phyloP scores from a whole-genome alignment of 2,797 vertebrate genomes.

The Astyanax mexicanus region DNA sequence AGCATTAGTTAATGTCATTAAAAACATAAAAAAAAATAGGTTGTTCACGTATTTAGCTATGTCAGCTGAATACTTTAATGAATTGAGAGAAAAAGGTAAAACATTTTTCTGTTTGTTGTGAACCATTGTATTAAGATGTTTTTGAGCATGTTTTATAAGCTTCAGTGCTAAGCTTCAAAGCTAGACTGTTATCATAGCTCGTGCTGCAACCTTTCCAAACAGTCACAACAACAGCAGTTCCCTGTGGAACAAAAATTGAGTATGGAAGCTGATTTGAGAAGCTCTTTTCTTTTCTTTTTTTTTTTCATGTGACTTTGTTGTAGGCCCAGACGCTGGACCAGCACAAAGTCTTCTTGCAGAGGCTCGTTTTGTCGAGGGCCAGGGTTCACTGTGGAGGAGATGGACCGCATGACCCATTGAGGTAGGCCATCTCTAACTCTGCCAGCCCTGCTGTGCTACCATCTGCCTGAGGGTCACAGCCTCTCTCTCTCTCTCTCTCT shows the following conservation, averaged over 20 bases:
- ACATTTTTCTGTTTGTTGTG: no score
- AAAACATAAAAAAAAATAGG: no score
- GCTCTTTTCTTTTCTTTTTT: neutral
- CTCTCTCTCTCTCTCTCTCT: slow-evolving; percentile 31
- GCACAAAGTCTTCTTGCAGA: slow-evolving; percentile 46
- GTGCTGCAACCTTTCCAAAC: neutral
- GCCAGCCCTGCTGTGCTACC: slow-evolving; percentile 66
- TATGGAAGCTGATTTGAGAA: neutral
- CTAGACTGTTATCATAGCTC: neutral
- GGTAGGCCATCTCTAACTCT: slow-evolving; percentile 54
- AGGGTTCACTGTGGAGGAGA: slow-evolving; percentile 56
- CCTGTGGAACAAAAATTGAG: neutral
- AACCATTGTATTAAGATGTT: neutral
- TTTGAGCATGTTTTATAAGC: neutral
- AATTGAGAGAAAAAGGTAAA: no score
- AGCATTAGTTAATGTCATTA: no score
- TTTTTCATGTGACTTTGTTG: slow-evolving; percentile 18
- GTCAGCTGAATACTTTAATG: no score
- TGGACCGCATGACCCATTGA: slow-evolving; percentile 58
- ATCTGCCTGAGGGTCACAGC: slow-evolving; percentile 67
- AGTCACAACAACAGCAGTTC: neutral
- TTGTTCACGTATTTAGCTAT: no score
- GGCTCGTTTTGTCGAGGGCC: slow-evolving; percentile 67
- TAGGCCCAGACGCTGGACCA: slow-evolving; percentile 19
- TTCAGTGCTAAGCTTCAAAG: neutral